Evolutionary conservation across 1,140 invertebrate species (phyloP).

Genomic region (Platyscapa corneri): DNA sequence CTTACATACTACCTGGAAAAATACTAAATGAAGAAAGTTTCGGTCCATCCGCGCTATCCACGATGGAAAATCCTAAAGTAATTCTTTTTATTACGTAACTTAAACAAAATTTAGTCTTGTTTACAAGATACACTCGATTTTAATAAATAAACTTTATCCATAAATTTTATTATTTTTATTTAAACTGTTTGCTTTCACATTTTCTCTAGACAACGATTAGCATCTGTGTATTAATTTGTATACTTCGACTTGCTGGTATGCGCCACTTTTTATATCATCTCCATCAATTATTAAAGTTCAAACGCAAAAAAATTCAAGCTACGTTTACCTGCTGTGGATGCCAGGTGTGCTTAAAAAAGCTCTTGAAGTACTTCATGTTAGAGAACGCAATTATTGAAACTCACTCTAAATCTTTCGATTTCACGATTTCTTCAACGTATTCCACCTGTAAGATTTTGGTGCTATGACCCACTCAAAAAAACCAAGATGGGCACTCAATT

Average conservation of each 20-base stretch:
- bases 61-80: neutral
- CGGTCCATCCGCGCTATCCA: neutral
- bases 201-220: neutral
- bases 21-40: neutral
- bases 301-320: neutral
- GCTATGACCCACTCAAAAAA: too few species aligned
- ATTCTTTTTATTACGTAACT: neutral
- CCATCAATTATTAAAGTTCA: neutral
- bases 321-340: conserved; percentile 64
- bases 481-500: too few species aligned
- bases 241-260: too few species aligned
- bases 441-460: too few species aligned
- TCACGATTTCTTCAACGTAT: neutral
- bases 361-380: conserved; percentile 66
- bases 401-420: neutral
- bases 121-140: neutral
- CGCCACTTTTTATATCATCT: neutral
- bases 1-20: neutral
- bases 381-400: neutral
- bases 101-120: neutral
- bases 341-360: conserved; percentile 68
- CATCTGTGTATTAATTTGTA: too few species aligned
- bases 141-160: neutral
- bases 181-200: neutral
- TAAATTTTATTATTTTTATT: too few species aligned